Evolutionary conservation across 2,888 invertebrate species (phyloP), one percentile per base, ranked within the genome.

Genomic region (Nemapogon koenigi): DNA sequence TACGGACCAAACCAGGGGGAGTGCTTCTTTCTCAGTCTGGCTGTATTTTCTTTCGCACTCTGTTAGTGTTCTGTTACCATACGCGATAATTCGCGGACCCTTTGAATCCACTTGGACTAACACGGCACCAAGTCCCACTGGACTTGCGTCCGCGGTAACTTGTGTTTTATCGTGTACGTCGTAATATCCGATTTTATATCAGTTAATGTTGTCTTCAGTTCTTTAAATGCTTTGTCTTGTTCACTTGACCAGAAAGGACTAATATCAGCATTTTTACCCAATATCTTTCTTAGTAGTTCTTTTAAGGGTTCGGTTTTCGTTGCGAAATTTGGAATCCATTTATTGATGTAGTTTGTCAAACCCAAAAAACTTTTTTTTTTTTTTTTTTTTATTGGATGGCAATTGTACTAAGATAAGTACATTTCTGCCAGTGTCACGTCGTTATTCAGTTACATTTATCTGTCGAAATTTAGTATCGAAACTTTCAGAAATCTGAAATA

Each of bases 11-110:
- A 51, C 52, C 2, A 52, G 25, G 0, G 49, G 48, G 1, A 52
- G 26, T 0, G 52, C 54, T 27, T 52, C 52, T 26, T 53, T 55
- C 38, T 53, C 52, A 0, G 53, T 53, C 15, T 31, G 52, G 26
- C 49, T 45, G 14, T 55, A 53, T 2, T 49, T 29, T 1, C 43
- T 31, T 41, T 56, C 52, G 26, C 42, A 43, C 1, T 49, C 47
- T 1, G 43, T 50, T 0, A 57, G 22, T 6, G 30, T 49, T 31
- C 44, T 45, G 29, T 53, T 38, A 1, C 53, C 53, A 38, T 28
- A 57, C 0, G 50, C 53, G n/a, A 53, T 52, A 4, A 53, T 46
- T 1, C 52, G 31, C 1, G 49, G 47, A 0, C 48, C 50, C 3
- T 35, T 16, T 2, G 4, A 1, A 27, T 41, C 39, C 4, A n/a